Percentiles rank a stretch among this genome's conserved stretches.
Conservation (phyloP, 2,888 invertebrate genomes). For the Clitarchus hookeri region DNA sequence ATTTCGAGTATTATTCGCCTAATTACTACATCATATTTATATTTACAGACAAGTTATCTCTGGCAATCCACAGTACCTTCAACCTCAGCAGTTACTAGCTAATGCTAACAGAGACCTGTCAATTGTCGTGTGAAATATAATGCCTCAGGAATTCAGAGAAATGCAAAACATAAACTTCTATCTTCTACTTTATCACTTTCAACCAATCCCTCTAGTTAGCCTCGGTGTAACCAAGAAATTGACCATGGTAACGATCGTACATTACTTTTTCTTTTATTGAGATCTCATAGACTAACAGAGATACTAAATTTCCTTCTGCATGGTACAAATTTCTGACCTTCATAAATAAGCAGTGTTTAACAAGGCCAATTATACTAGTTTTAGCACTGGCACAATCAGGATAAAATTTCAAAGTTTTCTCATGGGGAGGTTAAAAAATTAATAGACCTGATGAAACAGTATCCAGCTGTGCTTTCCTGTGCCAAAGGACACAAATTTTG, state of each 20-base stretch:
- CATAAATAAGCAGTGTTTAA: neutral
- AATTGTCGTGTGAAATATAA: neutral
- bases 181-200: neutral
- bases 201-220: neutral
- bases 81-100: neutral
- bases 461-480: slow-evolving; percentile 8
- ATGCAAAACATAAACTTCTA: neutral
- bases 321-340: neutral
- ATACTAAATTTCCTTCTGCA: neutral
- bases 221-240: neutral
- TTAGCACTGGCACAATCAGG: neutral
- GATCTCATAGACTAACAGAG: neutral
- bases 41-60: neutral
- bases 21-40: neutral
- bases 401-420: neutral
- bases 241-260: neutral
- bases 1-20: neutral
- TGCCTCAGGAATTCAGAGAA: neutral
- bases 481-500: neutral
- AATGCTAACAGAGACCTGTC: neutral
- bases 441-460: neutral
- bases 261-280: neutral
- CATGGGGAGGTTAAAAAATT: neutral
- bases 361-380: neutral
- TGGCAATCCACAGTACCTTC: neutral